Conservation (phyloP, 2,888 invertebrate species). For the Phengaris alcon region DNA sequence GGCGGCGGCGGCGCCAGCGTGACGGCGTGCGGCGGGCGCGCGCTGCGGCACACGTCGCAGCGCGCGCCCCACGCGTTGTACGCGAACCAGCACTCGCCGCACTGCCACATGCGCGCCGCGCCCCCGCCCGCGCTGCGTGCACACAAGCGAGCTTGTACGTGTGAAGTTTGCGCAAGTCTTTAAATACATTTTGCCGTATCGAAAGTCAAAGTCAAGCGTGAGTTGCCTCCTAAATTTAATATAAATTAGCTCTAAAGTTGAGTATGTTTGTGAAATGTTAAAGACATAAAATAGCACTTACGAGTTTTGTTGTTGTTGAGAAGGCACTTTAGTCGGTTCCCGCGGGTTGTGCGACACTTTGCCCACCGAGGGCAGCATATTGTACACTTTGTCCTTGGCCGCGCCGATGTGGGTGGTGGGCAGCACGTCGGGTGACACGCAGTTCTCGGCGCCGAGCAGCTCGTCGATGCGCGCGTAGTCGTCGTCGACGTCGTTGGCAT, state of each 20-base stretch:
- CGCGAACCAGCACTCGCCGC: constrained; percentile 92
- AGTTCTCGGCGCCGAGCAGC: constrained; percentile 66
- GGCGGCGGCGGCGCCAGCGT: constrained; percentile 79
- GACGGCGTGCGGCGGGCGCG: constrained; percentile 85
- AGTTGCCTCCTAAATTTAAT: background rate
- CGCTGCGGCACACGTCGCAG: constrained; percentile 90
- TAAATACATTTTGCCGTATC: background rate
- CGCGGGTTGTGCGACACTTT: constrained; percentile 64
- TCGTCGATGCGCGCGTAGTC: constrained; percentile 74
- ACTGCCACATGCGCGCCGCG: constrained; percentile 88
- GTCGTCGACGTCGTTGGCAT: constrained; percentile 67
- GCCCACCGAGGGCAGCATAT: constrained; percentile 68
- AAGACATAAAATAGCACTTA: constrained; percentile 47
- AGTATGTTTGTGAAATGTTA: too few species aligned
- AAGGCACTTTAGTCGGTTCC: constrained; percentile 64
- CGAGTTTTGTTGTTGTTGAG: constrained; percentile 56
- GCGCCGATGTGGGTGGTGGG: constrained; percentile 69
- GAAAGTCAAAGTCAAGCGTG: background rate
- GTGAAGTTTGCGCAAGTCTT: background rate
- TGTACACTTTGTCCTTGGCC: constrained; percentile 57
- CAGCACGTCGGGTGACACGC: constrained; percentile 68
- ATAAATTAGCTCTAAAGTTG: background rate
- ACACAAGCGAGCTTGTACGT: background rate
- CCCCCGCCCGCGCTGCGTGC: constrained; percentile 40
- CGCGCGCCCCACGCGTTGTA: constrained; percentile 90